Base-by-base conservation (phyloP, 2,888 invertebrate species). In the Trachelus tabidus region DNA sequence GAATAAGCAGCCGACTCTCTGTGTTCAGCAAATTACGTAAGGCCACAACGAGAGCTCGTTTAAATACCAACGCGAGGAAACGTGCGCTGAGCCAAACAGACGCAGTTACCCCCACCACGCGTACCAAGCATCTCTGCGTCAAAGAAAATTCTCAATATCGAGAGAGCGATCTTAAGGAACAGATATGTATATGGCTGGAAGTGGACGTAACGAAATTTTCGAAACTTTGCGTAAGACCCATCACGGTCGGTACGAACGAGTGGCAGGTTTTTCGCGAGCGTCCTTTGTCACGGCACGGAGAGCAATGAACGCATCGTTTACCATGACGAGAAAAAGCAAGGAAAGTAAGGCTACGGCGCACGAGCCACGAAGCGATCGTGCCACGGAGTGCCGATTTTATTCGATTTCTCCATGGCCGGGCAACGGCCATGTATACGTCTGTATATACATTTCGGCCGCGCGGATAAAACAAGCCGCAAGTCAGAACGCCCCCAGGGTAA, bases 41-140 rank as follows among this genome's bases (percentile, higher is more conserved):
- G 89, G 83, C 85, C 85, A 86, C 85, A 88, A 89, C 86, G 87
- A 87, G 89, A 87, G 86, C 88, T 89, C 87, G 88, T 89, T 89
- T 89, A 87, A 89, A 89, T 89, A 87, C 88, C 85, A 85, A 83
- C 79, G 83, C 75, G 75, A 80, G 75, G 73, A 71, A 69, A 79
- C 74, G 75, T 77, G 74, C 78, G 80, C 74, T 68, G 75, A 79
- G 75, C 79, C 73, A 77, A 79, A 77, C 77, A 79, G 77, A 77
- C 77, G 75, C 75, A 69, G 71, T 73, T 40, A 75, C 73, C 73
- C 75, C 73, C 68, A 37, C 73, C 35, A 73, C 73, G 69, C 23
- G 30, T 56, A 23, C 56, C 23, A 23, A 56, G 23, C 56, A 56
- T 56, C 56, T 23, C 9, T 23, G 9, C 56, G 56, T 56, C 56